Evolutionary conservation across 2,888 invertebrate species (phyloP).

Genomic region (Troilus luridus): DNA sequence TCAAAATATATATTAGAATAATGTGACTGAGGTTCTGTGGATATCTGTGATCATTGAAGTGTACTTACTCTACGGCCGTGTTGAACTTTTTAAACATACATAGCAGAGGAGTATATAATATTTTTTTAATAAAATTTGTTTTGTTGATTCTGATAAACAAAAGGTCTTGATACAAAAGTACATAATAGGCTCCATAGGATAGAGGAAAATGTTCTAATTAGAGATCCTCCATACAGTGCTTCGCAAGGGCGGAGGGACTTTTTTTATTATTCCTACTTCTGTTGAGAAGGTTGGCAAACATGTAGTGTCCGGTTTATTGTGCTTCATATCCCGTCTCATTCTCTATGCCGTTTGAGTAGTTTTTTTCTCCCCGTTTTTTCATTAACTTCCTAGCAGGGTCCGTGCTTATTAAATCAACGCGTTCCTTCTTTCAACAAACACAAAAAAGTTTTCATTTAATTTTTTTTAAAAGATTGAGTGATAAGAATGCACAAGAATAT

Average conservation of each 20-base stretch:
- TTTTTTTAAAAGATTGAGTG: background rate
- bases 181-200: background rate
- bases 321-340: slow-evolving; percentile 20
- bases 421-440: background rate
- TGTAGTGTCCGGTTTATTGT: slow-evolving; percentile 18
- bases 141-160: no score
- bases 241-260: background rate
- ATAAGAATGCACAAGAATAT: background rate
- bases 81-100: no score
- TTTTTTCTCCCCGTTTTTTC: background rate
- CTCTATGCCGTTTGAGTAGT: background rate
- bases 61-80: background rate
- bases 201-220: background rate
- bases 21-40: no score
- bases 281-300: background rate
- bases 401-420: background rate
- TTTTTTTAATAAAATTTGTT: background rate
- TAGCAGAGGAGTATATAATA: no score
- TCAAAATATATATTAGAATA: no score
- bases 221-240: background rate
- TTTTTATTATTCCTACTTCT: background rate
- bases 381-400: background rate
- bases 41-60: no score
- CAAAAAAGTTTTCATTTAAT: background rate
- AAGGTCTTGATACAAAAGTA: background rate